Evolutionary conservation across 2,888 invertebrate genomes (phyloP), one percentile per base, ranked within the genome.

Genomic region (Criorhina ranunculi): DNA sequence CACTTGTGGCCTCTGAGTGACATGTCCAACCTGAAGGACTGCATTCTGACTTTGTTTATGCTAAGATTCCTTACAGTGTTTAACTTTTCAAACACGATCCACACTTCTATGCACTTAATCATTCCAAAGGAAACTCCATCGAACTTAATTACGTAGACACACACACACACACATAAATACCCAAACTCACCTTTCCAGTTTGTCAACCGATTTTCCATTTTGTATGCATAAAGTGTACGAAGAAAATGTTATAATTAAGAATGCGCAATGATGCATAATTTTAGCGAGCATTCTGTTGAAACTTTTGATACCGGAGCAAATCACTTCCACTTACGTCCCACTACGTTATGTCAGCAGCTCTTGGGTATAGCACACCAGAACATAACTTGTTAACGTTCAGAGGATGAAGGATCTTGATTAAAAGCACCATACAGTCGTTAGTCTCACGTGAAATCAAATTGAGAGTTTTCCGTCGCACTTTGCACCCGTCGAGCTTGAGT

Each of bases 221-320:
- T 90, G 90, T 89, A 91, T 91, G 91, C 91, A 89, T 85, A 88
- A 86, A 89, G 90, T 89, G 91, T 89, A 88, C 72, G 89, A 88
- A 73, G 88, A 89, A 89, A 90, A 90, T 89, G 89, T 89, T 89
- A 91, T 91, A 91, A 91, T 91, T 91, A 91, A 89, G 89, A 91
- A 88, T 88, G 90, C 90, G 89, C 91, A 90, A 89, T 89, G 89
- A 88, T 89, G 90, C 89, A 89, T 90, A 88, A 89, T 88, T 89
- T 88, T 89, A 87, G 89, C 66, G 77, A 72, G 75, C 81, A 70
- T 81, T 86, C 72, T 72, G 79, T 53, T 76, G 53, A 76, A 80
- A 85, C 83, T 83, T 83, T 83, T 78, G 83, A 83, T 85, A 53
- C 24, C 66, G 59, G 49, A 59, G 46, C 35, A 85, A 85, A 85